Conservation (phyloP, 2,113 vertebrate genomes). For the Malurus cyaneus region DNA sequence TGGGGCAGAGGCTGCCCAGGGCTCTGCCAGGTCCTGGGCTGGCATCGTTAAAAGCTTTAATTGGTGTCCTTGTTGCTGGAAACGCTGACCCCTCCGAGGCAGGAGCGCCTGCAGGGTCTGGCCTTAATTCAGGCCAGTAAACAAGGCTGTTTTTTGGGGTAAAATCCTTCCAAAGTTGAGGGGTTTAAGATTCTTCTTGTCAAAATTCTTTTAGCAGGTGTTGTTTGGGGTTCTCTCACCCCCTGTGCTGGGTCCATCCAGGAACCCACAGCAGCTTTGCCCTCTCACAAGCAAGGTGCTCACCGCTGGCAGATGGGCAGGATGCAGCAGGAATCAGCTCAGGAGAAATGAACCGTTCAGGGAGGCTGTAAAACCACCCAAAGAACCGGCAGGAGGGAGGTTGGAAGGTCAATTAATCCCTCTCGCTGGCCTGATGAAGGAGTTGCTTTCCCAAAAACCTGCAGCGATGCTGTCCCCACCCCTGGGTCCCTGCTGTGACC, state of each 20-base stretch:
- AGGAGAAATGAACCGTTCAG: background rate
- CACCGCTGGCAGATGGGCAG: background rate
- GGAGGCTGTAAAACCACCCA: background rate
- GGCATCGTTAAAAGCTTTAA: constrained; percentile 26
- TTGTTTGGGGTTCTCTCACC: background rate
- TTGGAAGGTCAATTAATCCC: background rate
- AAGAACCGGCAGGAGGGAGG: background rate
- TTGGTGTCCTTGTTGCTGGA: constrained; percentile 6
- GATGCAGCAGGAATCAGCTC: background rate
- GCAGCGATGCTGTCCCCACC: background rate
- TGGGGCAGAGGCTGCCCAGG: background rate
- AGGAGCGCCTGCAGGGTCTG: background rate
- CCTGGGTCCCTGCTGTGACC: background rate
- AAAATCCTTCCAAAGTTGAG: background rate
- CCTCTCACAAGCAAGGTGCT: background rate
- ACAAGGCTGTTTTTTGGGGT: background rate
- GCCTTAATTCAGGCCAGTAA: background rate
- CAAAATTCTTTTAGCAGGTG: background rate
- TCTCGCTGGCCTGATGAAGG: background rate
- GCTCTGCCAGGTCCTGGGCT: background rate
- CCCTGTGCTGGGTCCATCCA: fast-evolving
- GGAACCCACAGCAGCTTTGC: background rate
- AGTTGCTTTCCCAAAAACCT: background rate
- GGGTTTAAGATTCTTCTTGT: background rate
- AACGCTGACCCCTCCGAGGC: background rate